Evolutionary conservation across 2,888 invertebrate genomes (phyloP), one percentile per base, ranked within the genome.

Genomic region (Eugnorisma glareosa): DNA sequence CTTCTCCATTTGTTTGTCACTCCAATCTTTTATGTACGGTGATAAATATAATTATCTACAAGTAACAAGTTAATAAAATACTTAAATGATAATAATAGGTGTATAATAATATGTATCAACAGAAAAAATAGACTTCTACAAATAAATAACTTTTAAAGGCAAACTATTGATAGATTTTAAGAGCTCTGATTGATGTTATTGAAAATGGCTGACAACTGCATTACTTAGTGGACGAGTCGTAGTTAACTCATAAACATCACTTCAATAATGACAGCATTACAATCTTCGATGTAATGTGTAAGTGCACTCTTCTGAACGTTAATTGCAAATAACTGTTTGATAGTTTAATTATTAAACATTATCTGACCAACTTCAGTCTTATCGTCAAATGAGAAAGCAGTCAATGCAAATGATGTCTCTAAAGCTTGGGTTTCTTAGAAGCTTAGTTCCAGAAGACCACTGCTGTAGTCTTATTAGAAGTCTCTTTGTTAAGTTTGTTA

Each of bases 81-180:
- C 57, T 15, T 2, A 57, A 15, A 10, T 31, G 21, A 8, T 21
- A 31, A 31, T 10, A 21, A 21, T 61, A 61, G 1, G 21, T 61
- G 5, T 40, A 1, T 40, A 40, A 40, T 10, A 11, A 40, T 40
- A 40, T 40, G 11, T 31, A 31, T 59, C 57, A 57, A 28, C 57
- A 7, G 15, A 3, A 59, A 59, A 59, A 1, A 31, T 8, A 59
- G 8, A 61, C 5, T 61, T 61, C 59, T 21, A 31, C 40, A 40
- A 24, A 63, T 40, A 64, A 64, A 64, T 64, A 64, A n/a, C 10
- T 64, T n/a, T 40, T 40, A 64, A 84, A 74, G 71, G 71, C 18
- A 37, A 72, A 51, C 69, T 77, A 73, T 74, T 86, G 66, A 75
- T 73, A 75, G 72, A 73, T 70, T 72, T 84, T 66, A 74, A 54